Conservation (phyloP, 2,797 vertebrate genomes). For the Microctenopoma stevenorrisi region DNA sequence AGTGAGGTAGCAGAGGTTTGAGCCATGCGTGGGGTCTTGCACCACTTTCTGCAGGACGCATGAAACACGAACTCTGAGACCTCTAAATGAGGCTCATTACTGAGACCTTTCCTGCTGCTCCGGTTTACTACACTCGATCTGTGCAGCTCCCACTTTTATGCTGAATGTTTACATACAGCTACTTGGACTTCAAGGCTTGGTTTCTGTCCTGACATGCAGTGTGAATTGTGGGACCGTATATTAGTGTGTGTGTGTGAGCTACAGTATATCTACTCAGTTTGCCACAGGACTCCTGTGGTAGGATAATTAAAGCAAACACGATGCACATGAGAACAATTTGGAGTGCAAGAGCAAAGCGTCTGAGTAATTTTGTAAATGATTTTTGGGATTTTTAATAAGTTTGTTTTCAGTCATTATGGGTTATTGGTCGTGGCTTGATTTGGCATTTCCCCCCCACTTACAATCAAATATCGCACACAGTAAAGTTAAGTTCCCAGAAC, state of each 20-base stretch:
- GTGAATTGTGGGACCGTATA: not conserved
- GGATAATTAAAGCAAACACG: too few relatives aligned
- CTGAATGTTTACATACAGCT: not conserved
- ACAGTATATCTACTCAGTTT: not conserved
- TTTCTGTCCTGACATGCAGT: not conserved
- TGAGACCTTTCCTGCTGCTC: not conserved
- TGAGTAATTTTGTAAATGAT: too few relatives aligned
- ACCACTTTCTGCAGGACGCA: too few relatives aligned
- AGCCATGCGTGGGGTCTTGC: too few relatives aligned
- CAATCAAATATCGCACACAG: not conserved
- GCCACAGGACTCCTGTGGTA: not conserved
- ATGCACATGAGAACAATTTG: too few relatives aligned
- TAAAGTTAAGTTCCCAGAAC: conserved; percentile 2
- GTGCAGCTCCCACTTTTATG: not conserved
- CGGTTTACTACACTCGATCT: not conserved
- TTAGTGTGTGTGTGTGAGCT: not conserved
- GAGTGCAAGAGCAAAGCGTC: too few relatives aligned
- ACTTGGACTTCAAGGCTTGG: not conserved
- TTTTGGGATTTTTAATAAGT: not conserved
- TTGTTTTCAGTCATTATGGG: not conserved
- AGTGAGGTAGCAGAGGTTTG: too few relatives aligned
- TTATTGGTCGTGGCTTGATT: too few relatives aligned
- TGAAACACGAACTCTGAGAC: too few relatives aligned
- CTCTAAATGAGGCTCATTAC: not conserved
- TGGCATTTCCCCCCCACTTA: not conserved